A percentile compares a stretch with the other conserved stretches of the same genome.
Evolutionary conservation across 2,888 invertebrate genomes (phyloP).

Genomic region (Pristionchus exspectatus): DNA sequence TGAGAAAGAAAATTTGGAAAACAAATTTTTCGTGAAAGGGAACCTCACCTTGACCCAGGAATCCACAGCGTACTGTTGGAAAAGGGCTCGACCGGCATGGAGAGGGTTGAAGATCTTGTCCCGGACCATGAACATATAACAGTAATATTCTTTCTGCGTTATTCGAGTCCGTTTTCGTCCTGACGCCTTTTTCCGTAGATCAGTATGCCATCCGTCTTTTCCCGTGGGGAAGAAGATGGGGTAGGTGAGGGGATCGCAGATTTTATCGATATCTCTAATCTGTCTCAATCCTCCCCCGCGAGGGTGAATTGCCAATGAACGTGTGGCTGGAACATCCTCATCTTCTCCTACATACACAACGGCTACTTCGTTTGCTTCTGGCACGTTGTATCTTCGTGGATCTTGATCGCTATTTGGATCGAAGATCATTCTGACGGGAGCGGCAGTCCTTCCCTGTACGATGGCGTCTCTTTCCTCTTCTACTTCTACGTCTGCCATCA

Average conservation of each 20-base stretch:
- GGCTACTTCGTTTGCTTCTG: conserved; percentile 66
- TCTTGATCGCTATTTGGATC: conserved; percentile 54
- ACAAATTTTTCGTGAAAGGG: no score
- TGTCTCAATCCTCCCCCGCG: conserved; percentile 67
- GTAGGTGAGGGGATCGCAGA: conserved; percentile 80
- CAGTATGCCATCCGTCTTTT: conserved; percentile 64
- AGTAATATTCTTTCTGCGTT: conserved; percentile 70
- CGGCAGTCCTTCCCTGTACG: conserved; percentile 24
- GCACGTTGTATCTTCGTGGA: conserved; percentile 62
- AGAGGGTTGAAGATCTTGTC: conserved; percentile 69
- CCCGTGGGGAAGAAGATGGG: conserved; percentile 78
- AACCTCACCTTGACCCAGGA: conserved; percentile 76
- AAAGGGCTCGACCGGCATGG: conserved; percentile 70
- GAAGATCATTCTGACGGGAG: conserved; percentile 55
- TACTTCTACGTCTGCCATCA: conserved; percentile 59
- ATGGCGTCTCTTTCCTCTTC: conserved; percentile 55
- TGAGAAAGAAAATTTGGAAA: no score
- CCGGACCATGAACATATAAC: conserved; percentile 60
- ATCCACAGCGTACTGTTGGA: conserved; percentile 79
- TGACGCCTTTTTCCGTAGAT: conserved; percentile 20
- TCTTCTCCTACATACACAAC: conserved; percentile 63
- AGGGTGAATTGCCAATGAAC: conserved; percentile 76
- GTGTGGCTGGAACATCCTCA: conserved; percentile 63
- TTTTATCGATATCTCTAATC: conserved; percentile 75
- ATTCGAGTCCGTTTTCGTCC: conserved; percentile 59